These are phyloP conservation scores for Lithophane socia DNA, from an alignment of 2,888 invertebrate species.

Conservation along the genomic window DNA sequence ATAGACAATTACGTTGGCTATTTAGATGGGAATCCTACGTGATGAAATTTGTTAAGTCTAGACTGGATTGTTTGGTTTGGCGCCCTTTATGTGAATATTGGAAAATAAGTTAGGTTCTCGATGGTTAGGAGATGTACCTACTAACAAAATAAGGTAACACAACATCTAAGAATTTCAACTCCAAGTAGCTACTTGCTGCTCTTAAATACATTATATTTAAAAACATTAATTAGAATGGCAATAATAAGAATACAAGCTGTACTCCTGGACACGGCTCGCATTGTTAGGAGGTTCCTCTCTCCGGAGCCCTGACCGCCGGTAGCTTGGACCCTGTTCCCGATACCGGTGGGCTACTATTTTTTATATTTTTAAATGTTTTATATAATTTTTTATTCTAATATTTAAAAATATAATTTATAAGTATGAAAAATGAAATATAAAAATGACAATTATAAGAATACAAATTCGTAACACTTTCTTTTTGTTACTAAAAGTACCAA, in stretches of 20 bases:
- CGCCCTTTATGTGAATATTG: slow-evolving; percentile 1
- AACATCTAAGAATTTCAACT: background rate
- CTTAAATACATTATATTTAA: background rate
- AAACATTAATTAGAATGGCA: background rate
- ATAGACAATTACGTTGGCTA: slow-evolving; percentile 53
- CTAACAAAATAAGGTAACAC: background rate
- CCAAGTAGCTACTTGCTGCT: background rate
- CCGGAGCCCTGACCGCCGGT: too few relatives aligned
- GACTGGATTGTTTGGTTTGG: background rate
- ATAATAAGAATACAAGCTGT: too few relatives aligned
- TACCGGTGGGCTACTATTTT: too few relatives aligned
- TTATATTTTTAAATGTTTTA: too few relatives aligned
- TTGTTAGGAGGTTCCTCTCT: too few relatives aligned
- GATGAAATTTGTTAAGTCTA: slow-evolving; percentile 9
- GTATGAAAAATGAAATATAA: too few relatives aligned
- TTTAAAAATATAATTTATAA: too few relatives aligned
- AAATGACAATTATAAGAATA: too few relatives aligned
- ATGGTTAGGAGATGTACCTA: background rate
- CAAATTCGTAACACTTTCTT: background rate
- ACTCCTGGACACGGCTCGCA: too few relatives aligned
- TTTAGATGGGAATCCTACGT: slow-evolving; percentile 27
- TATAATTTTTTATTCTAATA: too few relatives aligned
- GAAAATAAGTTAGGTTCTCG: too few relatives aligned
- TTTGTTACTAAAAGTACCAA: background rate
- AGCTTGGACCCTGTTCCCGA: too few relatives aligned